These are phyloP conservation scores for Sitophilus oryzae DNA, from an alignment of 1,140 invertebrate species.

Conservation along the genomic window DNA sequence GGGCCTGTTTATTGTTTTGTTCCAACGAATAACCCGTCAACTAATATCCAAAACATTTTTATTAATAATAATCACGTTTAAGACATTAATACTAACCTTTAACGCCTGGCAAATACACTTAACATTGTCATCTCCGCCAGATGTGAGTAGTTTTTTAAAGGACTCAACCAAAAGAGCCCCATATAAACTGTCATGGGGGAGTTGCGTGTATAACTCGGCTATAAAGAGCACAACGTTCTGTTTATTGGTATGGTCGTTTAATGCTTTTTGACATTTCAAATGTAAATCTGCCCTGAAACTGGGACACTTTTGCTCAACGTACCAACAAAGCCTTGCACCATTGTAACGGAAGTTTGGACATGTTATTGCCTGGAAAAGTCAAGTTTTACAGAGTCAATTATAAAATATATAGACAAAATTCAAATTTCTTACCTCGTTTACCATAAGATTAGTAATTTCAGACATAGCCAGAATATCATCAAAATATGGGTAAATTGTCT, in stretches of 20 bases:
- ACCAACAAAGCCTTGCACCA: constrained; percentile 37
- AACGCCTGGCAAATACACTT: constrained; percentile 52
- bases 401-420: constrained; percentile 9
- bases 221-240: constrained; percentile 38
- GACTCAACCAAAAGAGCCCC: constrained; percentile 33
- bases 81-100: constrained; percentile 38
- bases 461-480: constrained; percentile 28
- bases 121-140: constrained; percentile 44
- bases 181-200: constrained; percentile 35
- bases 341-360: constrained; percentile 39
- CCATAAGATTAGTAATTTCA: constrained; percentile 30
- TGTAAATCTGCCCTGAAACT: constrained; percentile 35
- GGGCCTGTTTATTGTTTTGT: constrained; percentile 30
- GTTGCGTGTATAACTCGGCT: constrained; percentile 39
- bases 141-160: constrained; percentile 30
- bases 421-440: constrained; percentile 30
- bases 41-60: constrained; percentile 25
- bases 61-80: constrained; percentile 3
- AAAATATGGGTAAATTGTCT: constrained; percentile 36
- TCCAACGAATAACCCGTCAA: constrained; percentile 39
- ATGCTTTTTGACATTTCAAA: constrained; percentile 34
- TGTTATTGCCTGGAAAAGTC: constrained; percentile 32
- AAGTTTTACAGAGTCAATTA: background rate
- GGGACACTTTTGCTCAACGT: constrained; percentile 34
- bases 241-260: constrained; percentile 32